Base-by-base conservation (phyloP, 2,888 invertebrate genomes). In the Liopterus haemorrhoidalis region DNA sequence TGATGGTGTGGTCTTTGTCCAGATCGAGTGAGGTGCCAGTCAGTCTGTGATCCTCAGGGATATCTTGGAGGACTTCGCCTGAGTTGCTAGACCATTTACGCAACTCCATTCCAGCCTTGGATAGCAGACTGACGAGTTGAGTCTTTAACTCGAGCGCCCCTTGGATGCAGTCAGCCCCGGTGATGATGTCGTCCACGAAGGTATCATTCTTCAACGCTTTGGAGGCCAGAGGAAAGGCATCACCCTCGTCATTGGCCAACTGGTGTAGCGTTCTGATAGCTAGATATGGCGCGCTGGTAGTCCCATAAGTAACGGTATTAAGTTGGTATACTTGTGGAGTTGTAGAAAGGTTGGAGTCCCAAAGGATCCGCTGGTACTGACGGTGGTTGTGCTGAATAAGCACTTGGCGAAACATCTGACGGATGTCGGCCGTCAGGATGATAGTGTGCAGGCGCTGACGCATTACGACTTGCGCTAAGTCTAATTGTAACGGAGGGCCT, bases 321-420 rank as follows among this genome's bases (percentile, higher is more conserved):
- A 54, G 22, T 31, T 41, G n/a, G 47, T 48, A 57, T 38, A 28
- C 32, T 31, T 41, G 8, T 8, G 57, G 21, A 9, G 31, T 19
- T 8, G 48, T 25, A 4, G 33, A 16, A 5, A n/a, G n/a, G n/a
- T 42, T 25, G 22, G 32, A 38, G 11, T 52, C 19, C 51, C 52
- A 55, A 21, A 56, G 19, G 30, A 54, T 51, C 25, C 30, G 47
- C 35, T 19, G 20, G 49, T 32, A 51, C 6, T 41, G 9, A 5
- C 49, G 38, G 32, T 51, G 43, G 18, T 30, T 40, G 8, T 27
- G 27, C 9, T 22, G n/a, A 2, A 54, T 49, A 16, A 38, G 12
- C 1, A 56, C 46, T 32, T 50, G 51, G 6, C 57, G 16, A 25
- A 54, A 58, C 54, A 56, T 58, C 42, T 57, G 53, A 6, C 46